phyloP scores from a whole-genome alignment of 2,113 vertebrate species.

The Grammomys dolichurus region DNA sequence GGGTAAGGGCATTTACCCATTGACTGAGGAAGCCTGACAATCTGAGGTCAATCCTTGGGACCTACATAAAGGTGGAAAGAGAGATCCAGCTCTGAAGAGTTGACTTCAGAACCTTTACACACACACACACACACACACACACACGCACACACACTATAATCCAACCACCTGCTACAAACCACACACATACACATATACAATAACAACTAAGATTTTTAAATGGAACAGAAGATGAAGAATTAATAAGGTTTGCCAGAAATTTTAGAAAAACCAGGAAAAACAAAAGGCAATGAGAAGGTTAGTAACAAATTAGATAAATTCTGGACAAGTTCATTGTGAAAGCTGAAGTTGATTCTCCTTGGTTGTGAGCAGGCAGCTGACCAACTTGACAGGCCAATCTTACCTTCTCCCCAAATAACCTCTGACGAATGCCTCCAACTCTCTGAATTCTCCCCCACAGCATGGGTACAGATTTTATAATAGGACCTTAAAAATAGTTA shows the following conservation, averaged over 20 bases:
- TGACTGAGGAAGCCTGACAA: background rate
- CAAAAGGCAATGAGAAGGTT: slow-evolving; percentile 44
- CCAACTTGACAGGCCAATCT: background rate
- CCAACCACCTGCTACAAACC: background rate
- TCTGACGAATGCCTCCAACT: slow-evolving; percentile 15
- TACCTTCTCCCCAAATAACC: slow-evolving; percentile 38
- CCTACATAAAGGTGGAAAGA: background rate
- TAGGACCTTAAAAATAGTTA: background rate
- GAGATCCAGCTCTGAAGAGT: background rate
- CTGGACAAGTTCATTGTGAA: slow-evolving; percentile 50
- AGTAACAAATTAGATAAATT: slow-evolving; percentile 64
- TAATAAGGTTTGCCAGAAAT: slow-evolving; percentile 50
- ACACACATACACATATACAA: background rate
- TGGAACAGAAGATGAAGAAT: background rate
- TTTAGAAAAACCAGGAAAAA: slow-evolving; percentile 48
- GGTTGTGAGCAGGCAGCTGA: slow-evolving; percentile 31
- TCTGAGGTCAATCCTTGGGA: background rate
- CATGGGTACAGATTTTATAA: background rate
- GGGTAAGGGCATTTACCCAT: background rate
- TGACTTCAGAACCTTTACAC: background rate
- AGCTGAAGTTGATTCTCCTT: background rate
- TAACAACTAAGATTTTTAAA: background rate
- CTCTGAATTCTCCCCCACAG: background rate
- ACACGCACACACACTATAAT: too few relatives aligned
- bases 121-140: background rate